These are phyloP conservation scores for Lepeophtheirus salmonis DNA, from an alignment of 1,140 invertebrate genomes.

Conservation along the genomic window DNA sequence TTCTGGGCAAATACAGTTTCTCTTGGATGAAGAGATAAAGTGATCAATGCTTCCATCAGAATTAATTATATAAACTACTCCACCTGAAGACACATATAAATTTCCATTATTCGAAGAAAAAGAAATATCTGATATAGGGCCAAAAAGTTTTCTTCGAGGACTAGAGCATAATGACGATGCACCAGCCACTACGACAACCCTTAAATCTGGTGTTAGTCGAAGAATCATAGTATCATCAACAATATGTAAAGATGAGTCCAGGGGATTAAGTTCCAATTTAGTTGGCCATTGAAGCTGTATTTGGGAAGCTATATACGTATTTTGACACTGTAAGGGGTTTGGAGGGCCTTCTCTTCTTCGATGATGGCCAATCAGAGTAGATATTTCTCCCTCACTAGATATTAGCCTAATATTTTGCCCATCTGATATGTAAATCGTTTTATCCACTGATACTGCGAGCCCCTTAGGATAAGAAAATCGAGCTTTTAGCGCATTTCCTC, in stretches of 20 bases:
- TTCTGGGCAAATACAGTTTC: conserved; percentile 84
- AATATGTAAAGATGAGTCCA: conserved; percentile 81
- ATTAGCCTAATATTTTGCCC: conserved; percentile 79
- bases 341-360: conserved; percentile 39
- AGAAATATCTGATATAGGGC: conserved; percentile 40
- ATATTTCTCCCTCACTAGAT: conserved; percentile 71
- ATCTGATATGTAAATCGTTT: conserved; percentile 82
- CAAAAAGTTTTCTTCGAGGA: conserved; percentile 64
- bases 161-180: conserved; percentile 26
- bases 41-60: conserved; percentile 66
- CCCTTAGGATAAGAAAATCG: conserved; percentile 87
- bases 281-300: conserved; percentile 89
- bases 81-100: neutral
- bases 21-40: conserved; percentile 50
- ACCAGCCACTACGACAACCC: conserved; percentile 77
- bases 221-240: conserved; percentile 81
- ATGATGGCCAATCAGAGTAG: conserved; percentile 78
- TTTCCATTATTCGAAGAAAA: conserved; percentile 58
- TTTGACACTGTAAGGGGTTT: conserved; percentile 81
- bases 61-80: neutral
- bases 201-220: conserved; percentile 66
- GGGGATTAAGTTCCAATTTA: conserved; percentile 66
- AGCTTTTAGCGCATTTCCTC: conserved; percentile 64
- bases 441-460: conserved; percentile 68
- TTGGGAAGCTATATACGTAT: conserved; percentile 61